Evolutionary conservation across 2,797 vertebrate species (phyloP).

Genomic region (Brachyalestes nurse): DNA sequence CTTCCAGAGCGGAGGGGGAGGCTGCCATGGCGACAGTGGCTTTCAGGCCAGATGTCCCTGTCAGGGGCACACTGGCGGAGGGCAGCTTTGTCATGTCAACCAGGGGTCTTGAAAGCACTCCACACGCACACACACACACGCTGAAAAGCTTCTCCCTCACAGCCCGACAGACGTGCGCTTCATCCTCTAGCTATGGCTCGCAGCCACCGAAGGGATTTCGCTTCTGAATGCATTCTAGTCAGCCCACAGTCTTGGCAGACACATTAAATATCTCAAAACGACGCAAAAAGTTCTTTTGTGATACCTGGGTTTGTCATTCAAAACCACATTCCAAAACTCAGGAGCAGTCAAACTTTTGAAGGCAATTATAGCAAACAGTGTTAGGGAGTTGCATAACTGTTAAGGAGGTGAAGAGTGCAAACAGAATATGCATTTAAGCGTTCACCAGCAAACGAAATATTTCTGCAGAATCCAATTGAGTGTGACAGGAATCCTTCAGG

Average conservation of each 20-base stretch:
- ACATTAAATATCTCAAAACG: slow-evolving; percentile 20
- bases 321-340: slow-evolving; percentile 11
- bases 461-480: slow-evolving; percentile 41
- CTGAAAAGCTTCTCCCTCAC: slow-evolving; percentile 38
- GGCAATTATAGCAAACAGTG: not conserved
- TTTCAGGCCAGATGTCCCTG: slow-evolving; percentile 47
- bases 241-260: slow-evolving; percentile 50
- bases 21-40: slow-evolving; percentile 51
- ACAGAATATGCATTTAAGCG: not conserved
- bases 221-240: slow-evolving; percentile 48
- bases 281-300: slow-evolving; percentile 23
- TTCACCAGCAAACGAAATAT: slow-evolving; percentile 11
- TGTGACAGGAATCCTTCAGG: slow-evolving; percentile 48
- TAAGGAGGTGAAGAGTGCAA: slow-evolving; percentile 11
- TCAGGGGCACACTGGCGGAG: slow-evolving; percentile 49
- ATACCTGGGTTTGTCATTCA: slow-evolving; percentile 14
- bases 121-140: slow-evolving; percentile 13
- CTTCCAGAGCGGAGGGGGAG: slow-evolving; percentile 36
- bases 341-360: not conserved
- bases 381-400: slow-evolving; percentile 16
- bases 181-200: slow-evolving; percentile 37
- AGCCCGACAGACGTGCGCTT: slow-evolving; percentile 28
- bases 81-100: slow-evolving; percentile 44
- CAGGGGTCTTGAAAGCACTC: slow-evolving; percentile 43
- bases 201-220: slow-evolving; percentile 46